A percentile compares a stretch with the other conserved stretches of the same genome.
phyloP scores from a whole-genome alignment of 2,888 invertebrate genomes.

The Microdon myrmicae region DNA sequence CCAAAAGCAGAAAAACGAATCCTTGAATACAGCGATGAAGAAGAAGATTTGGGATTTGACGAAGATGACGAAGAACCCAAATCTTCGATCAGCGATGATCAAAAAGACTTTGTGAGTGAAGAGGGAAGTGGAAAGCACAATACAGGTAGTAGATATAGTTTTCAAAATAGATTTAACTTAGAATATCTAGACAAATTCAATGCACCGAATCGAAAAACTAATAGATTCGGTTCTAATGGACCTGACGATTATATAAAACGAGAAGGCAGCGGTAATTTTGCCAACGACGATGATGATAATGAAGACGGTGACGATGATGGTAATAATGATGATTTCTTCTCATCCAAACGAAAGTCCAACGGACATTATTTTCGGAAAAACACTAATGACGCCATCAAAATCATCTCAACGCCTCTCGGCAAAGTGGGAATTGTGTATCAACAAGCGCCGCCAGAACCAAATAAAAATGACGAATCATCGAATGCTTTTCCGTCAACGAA shows the following conservation, averaged over 20 bases:
- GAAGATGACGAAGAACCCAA: conserved; percentile 63
- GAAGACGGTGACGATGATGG: conserved; percentile 53
- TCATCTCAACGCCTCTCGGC: conserved; percentile 67
- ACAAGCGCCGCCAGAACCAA: conserved; percentile 58
- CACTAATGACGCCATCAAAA: conserved; percentile 67
- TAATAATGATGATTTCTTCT: conserved; percentile 60
- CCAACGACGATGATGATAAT: conserved; percentile 56
- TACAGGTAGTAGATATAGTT: conserved; percentile 53
- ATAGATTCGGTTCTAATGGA: conserved; percentile 55
- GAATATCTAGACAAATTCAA: conserved; percentile 59
- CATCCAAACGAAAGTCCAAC: conserved; percentile 59
- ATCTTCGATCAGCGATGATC: conserved; percentile 57
- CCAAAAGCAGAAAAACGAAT: conserved; percentile 25
- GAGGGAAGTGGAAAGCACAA: conserved; percentile 60
- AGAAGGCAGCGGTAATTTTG: conserved; percentile 58
- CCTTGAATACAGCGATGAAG: conserved; percentile 53
- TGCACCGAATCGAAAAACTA: conserved; percentile 57
- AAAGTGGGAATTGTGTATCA: conserved; percentile 68
- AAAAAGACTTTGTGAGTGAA: conserved; percentile 61
- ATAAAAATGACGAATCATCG: conserved; percentile 47
- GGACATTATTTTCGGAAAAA: conserved; percentile 66
- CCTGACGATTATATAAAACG: conserved; percentile 47
- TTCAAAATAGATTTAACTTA: conserved; percentile 57
- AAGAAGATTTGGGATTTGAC: conserved; percentile 64
- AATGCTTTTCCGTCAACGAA: conserved; percentile 48